Evolutionary conservation across 2,888 invertebrate genomes (phyloP).

Genomic region (Stegana nigrithorax): DNA sequence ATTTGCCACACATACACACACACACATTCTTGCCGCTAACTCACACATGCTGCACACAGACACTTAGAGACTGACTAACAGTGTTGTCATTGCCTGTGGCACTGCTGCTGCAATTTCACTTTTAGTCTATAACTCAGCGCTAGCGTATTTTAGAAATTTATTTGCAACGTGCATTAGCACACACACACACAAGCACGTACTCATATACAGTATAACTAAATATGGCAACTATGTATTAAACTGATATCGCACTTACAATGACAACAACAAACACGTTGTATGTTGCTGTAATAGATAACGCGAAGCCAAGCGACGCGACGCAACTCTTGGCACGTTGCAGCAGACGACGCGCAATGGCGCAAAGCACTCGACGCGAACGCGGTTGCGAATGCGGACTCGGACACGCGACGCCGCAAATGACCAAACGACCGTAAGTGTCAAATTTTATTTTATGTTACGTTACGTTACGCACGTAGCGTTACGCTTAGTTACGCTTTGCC

Average conservation of each 20-base stretch:
- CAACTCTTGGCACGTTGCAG: too few species aligned
- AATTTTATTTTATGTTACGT: not conserved
- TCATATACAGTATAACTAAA: not conserved
- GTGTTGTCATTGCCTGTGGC: slow-evolving; percentile 25
- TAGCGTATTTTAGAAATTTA: not conserved
- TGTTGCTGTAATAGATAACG: not conserved
- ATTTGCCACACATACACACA: slow-evolving; percentile 33
- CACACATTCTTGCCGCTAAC: too few species aligned
- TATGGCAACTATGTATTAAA: not conserved
- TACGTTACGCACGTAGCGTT: too few species aligned
- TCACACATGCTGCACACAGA: slow-evolving; percentile 14
- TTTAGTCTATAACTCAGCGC: not conserved
- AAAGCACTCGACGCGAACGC: too few species aligned
- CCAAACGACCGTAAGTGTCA: not conserved
- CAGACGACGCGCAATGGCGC: too few species aligned
- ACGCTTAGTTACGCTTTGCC: too few species aligned
- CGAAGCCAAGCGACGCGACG: not conserved
- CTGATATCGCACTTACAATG: not conserved
- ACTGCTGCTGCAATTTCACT: slow-evolving; percentile 10
- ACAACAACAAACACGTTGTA: not conserved
- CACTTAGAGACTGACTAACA: not conserved
- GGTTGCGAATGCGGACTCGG: too few species aligned
- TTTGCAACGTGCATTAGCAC: not conserved
- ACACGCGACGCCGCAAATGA: not conserved
- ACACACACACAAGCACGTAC: not conserved